phyloP scores from a whole-genome alignment of 1,140 invertebrate species.

The Phymastichus coffea region DNA sequence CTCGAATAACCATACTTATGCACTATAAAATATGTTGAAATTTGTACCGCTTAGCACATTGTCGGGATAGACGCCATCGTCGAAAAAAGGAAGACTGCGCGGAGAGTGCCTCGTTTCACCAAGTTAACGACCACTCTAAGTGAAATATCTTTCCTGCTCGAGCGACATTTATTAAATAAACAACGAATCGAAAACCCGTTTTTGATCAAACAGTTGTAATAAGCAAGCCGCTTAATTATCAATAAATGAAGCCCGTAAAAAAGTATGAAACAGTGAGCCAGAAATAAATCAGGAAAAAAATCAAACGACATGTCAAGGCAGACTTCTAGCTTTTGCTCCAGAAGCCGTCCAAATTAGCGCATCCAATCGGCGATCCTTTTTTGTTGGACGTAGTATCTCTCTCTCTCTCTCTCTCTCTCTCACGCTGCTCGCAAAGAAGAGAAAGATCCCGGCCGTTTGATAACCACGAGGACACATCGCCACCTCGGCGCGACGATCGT shows the following conservation, averaged over 20 bases:
- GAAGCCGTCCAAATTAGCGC: slow-evolving; percentile 35
- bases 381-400: too few species aligned
- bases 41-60: too few species aligned
- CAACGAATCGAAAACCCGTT: neutral
- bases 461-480: slow-evolving; percentile 56
- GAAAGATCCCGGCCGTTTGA: slow-evolving; percentile 51
- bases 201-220: slow-evolving; percentile 6
- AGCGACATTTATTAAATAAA: slow-evolving; percentile 13
- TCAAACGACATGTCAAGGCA: too few species aligned
- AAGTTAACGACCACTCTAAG: slow-evolving; percentile 13
- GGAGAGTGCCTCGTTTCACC: too few species aligned
- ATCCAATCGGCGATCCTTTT: slow-evolving; percentile 33
- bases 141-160: slow-evolving; percentile 6
- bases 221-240: slow-evolving; percentile 10
- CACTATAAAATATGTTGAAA: too few species aligned
- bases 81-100: neutral
- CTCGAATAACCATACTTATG: too few species aligned
- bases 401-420: neutral
- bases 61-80: too few species aligned
- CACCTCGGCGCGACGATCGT: slow-evolving; percentile 57
- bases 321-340: too few species aligned
- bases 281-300: too few species aligned
- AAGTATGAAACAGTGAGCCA: too few species aligned
- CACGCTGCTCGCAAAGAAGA: slow-evolving; percentile 11
- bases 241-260: slow-evolving; percentile 9